These are phyloP conservation scores for Caenorhabditis briggsae DNA, from an alignment of 1,140 invertebrate genomes.

Conservation along the genomic window DNA sequence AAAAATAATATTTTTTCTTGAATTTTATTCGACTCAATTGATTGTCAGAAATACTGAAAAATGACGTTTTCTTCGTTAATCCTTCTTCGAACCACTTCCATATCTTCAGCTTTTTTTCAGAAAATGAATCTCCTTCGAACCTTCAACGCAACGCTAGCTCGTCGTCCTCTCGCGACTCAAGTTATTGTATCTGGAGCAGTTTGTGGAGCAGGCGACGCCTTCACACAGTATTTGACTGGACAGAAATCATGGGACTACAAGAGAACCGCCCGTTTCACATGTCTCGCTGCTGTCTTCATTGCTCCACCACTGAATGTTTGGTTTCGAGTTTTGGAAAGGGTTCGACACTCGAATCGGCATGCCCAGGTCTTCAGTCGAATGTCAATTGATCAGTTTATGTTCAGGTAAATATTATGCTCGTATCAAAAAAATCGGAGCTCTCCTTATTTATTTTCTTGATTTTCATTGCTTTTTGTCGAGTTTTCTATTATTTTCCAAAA, in stretches of 20 bases:
- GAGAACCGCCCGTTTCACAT: constrained; percentile 25
- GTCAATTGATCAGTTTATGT: constrained; percentile 17
- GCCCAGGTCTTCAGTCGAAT: constrained; percentile 17
- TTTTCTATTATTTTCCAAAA: too few species aligned
- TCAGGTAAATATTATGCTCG: neutral
- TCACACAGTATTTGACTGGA: constrained; percentile 52
- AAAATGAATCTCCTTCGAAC: constrained; percentile 52
- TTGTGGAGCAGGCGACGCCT: constrained; percentile 60
- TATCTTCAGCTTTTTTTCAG: neutral
- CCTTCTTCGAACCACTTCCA: too few species aligned
- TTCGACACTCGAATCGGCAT: neutral
- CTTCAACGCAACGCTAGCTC: constrained; percentile 59
- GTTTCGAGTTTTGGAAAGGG: constrained; percentile 49
- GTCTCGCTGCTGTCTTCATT: constrained; percentile 32
- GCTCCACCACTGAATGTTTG: constrained; percentile 40
- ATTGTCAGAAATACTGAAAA: too few species aligned
- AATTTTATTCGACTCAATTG: too few species aligned
- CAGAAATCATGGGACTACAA: constrained; percentile 9
- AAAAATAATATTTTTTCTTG: too few species aligned
- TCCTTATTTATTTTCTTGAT: too few species aligned
- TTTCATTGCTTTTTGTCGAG: too few species aligned
- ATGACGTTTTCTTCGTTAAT: too few species aligned
- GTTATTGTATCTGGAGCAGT: constrained; percentile 60
- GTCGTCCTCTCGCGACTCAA: constrained; percentile 62
- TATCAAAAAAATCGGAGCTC: too few species aligned